Percentiles rank a stretch among this genome's conserved stretches.
Evolutionary conservation across 2,797 vertebrate species (phyloP).

Genomic region (Potorous gilbertii): DNA sequence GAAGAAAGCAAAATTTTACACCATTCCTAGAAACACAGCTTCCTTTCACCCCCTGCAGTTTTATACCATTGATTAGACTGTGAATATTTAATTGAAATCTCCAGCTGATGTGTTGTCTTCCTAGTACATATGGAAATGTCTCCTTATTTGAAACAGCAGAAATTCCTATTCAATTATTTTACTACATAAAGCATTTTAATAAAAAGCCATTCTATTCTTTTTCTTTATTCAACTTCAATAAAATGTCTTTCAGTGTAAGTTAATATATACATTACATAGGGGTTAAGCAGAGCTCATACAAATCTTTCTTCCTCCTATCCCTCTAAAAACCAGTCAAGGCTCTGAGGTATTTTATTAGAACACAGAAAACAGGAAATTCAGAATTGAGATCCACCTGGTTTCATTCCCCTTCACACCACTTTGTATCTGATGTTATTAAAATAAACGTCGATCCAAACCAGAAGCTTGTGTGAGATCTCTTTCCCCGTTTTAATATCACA

Average conservation of each 20-base stretch:
- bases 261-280: constrained; percentile 35
- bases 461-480: constrained; percentile 14
- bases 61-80: constrained; percentile 69
- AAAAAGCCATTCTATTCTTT: constrained; percentile 62
- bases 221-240: constrained; percentile 58
- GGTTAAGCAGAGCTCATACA: constrained; percentile 40
- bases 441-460: constrained; percentile 43
- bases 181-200: neutral
- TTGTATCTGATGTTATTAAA: constrained; percentile 58
- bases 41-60: constrained; percentile 36
- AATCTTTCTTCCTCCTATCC: constrained; percentile 43
- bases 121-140: constrained; percentile 62
- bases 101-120: constrained; percentile 59
- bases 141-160: constrained; percentile 61
- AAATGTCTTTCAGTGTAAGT: constrained; percentile 50
- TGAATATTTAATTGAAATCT: constrained; percentile 65
- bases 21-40: constrained; percentile 43
- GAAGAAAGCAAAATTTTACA: constrained; percentile 64
- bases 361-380: constrained; percentile 40
- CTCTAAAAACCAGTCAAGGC: constrained; percentile 29
- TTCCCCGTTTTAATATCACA: constrained; percentile 48
- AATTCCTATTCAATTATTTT: constrained; percentile 60
- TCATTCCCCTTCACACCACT: constrained; percentile 48
- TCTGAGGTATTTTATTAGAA: constrained; percentile 29
- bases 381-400: constrained; percentile 31